Conservation (phyloP, 2,888 invertebrate species). For the Leptarthrus brevirostris region DNA sequence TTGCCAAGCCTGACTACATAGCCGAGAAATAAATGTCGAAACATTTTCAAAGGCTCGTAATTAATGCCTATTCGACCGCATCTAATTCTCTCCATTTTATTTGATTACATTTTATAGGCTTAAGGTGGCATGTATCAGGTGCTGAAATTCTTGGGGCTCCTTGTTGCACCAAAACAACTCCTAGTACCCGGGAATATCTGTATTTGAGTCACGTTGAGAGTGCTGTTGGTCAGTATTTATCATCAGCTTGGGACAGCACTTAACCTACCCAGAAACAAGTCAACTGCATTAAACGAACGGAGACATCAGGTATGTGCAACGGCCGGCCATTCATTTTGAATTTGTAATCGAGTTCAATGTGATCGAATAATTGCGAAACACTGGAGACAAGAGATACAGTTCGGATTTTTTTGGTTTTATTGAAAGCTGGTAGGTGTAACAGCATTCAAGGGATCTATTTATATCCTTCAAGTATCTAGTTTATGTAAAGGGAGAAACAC, state of each 20-base stretch:
- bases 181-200: not conserved
- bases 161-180: not conserved
- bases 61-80: not conserved
- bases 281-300: not conserved
- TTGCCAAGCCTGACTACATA: not conserved
- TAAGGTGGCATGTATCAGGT: not conserved
- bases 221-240: not conserved
- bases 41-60: not conserved
- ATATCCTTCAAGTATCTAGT: too few species aligned
- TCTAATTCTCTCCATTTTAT: not conserved
- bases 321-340: not conserved
- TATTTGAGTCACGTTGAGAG: not conserved
- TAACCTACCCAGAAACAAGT: not conserved
- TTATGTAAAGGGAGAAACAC: too few species aligned
- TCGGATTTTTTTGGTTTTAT: not conserved
- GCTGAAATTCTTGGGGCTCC: not conserved
- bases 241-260: not conserved
- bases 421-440: too few species aligned
- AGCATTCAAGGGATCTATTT: too few species aligned
- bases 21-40: not conserved
- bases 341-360: not conserved
- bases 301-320: not conserved
- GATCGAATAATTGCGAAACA: slow-evolving; percentile 2
- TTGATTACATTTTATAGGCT: not conserved
- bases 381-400: not conserved